Evolutionary conservation across 1,140 invertebrate genomes (phyloP).

Genomic region (Drosophila bocqueti): DNA sequence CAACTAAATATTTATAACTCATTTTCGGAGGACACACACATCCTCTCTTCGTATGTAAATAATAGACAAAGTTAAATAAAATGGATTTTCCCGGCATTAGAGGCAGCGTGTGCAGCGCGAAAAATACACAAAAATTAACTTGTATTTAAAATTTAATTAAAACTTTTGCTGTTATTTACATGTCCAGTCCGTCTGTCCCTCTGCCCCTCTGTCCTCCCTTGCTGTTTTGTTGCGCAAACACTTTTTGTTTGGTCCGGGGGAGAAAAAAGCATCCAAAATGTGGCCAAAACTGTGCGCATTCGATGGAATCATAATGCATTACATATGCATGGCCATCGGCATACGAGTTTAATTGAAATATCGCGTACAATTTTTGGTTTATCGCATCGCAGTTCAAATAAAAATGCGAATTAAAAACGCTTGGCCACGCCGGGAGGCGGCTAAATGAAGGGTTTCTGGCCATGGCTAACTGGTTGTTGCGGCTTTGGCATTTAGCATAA

Average conservation of each 20-base stretch:
- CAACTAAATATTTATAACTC: slow-evolving; percentile 84
- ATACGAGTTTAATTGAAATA: slow-evolving; percentile 75
- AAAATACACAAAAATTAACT: slow-evolving; percentile 82
- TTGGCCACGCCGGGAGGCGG: slow-evolving; percentile 4
- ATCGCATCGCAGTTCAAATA: slow-evolving; percentile 49
- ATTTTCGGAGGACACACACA: slow-evolving; percentile 55
- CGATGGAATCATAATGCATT: slow-evolving; percentile 66
- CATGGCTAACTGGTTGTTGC: slow-evolving; percentile 76
- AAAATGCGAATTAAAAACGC: slow-evolving; percentile 4
- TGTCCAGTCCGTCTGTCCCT: slow-evolving; percentile 12
- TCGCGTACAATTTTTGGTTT: slow-evolving; percentile 72
- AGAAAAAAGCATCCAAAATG: slow-evolving; percentile 24
- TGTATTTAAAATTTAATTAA: slow-evolving; percentile 84
- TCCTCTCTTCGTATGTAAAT: background rate
- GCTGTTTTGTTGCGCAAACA: slow-evolving; percentile 36
- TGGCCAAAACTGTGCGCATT: slow-evolving; percentile 47
- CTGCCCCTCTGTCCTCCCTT: background rate
- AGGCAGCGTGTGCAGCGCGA: slow-evolving; percentile 36
- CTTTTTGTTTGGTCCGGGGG: slow-evolving; percentile 29
- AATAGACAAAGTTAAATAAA: slow-evolving; percentile 52
- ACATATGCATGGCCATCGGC: slow-evolving; percentile 33
- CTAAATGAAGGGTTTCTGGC: slow-evolving; percentile 30
- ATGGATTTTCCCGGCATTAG: slow-evolving; percentile 25
- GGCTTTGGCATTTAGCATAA: slow-evolving; percentile 79
- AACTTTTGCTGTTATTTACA: slow-evolving; percentile 82